phyloP scores from a whole-genome alignment of 2,797 vertebrate species.

The Ctenochaetus hawaiiensis region DNA sequence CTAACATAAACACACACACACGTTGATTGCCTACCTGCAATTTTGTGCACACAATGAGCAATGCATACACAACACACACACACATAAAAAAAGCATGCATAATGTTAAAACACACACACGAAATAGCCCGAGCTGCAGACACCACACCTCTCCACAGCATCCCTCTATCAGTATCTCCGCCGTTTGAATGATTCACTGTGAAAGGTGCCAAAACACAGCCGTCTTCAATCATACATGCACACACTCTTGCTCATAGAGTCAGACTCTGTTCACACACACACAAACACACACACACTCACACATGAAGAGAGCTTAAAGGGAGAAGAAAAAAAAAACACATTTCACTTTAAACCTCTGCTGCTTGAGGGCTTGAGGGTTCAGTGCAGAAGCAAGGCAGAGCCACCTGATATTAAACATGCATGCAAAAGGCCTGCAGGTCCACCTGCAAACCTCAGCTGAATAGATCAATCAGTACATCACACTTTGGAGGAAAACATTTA shows the following conservation, averaged over 20 bases:
- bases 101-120: conserved; percentile 7
- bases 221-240: conserved; percentile 58
- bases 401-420: conserved; percentile 71
- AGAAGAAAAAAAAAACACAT: conserved; percentile 6
- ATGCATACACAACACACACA: not conserved
- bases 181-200: conserved; percentile 60
- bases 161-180: conserved; percentile 55
- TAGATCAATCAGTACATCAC: conserved; percentile 34
- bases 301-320: conserved; percentile 33
- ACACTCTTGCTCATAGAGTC: not conserved
- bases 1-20: conserved; percentile 56
- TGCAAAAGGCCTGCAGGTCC: conserved; percentile 61
- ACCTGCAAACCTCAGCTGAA: conserved; percentile 27
- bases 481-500: conserved; percentile 33
- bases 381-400: conserved; percentile 43
- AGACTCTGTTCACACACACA: conserved; percentile 20
- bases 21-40: conserved; percentile 30
- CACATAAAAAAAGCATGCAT: conserved; percentile 2
- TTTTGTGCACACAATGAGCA: conserved; percentile 7
- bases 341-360: conserved; percentile 52
- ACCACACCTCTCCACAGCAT: conserved; percentile 42
- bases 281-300: conserved; percentile 26
- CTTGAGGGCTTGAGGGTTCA: conserved; percentile 43
- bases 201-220: conserved; percentile 61
- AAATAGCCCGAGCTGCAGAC: conserved; percentile 24